A percentile compares a stretch with the other conserved stretches of the same genome.
These are phyloP conservation scores for Dissostichus mawsoni DNA, from an alignment of 2,113 vertebrate species.

Conservation along the genomic window DNA sequence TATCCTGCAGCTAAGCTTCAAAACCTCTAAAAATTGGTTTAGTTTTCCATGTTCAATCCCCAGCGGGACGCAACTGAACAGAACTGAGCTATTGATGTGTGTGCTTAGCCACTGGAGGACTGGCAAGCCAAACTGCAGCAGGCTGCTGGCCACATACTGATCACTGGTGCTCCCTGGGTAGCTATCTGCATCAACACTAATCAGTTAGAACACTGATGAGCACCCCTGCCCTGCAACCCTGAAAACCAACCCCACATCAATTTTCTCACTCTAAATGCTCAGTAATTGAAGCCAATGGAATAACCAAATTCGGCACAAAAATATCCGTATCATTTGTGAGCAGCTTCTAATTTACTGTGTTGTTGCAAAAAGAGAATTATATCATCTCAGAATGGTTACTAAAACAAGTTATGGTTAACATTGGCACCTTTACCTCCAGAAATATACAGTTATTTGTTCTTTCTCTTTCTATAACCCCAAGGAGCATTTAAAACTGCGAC, in stretches of 20 bases:
- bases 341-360: not conserved
- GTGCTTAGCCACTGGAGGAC: conserved; percentile 52
- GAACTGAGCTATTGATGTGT: conserved; percentile 47
- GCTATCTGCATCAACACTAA: conserved; percentile 64
- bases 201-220: conserved; percentile 69
- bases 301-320: conserved; percentile 33
- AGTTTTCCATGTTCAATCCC: conserved; percentile 24
- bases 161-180: conserved; percentile 55
- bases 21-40: conserved; percentile 36
- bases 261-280: conserved; percentile 38
- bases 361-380: not conserved
- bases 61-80: conserved; percentile 40
- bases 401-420: not conserved
- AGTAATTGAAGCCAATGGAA: conserved; percentile 26
- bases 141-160: conserved; percentile 59
- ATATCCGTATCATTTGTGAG: not conserved
- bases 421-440: not conserved
- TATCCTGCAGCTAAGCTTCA: conserved; percentile 31
- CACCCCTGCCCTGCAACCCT: conserved; percentile 23
- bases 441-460: not conserved
- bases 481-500: conserved; percentile 24
- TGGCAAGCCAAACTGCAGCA: conserved; percentile 58
- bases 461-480: conserved; percentile 14
- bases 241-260: conserved; percentile 40
- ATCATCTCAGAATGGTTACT: not conserved